These are phyloP conservation scores for Pomatostomus ruficeps DNA, from an alignment of 2,113 vertebrate species.

Conservation along the genomic window DNA sequence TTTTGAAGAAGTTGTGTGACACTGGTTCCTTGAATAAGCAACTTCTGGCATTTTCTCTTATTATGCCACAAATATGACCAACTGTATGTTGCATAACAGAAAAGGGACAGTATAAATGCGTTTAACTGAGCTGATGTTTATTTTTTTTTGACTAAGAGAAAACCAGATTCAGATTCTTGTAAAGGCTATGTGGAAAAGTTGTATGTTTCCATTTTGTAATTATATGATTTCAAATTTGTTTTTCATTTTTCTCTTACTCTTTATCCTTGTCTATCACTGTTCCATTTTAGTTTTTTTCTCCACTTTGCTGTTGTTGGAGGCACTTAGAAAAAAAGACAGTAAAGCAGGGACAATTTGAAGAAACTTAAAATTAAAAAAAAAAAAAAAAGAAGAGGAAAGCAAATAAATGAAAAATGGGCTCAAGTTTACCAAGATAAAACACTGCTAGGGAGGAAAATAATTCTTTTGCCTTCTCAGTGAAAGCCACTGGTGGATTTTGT, in stretches of 20 bases:
- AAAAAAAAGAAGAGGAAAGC: background rate
- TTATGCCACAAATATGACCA: background rate
- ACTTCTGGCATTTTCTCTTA: background rate
- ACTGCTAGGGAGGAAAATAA: background rate
- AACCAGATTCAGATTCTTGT: background rate
- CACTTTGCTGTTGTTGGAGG: background rate
- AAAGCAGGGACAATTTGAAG: background rate
- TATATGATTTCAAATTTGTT: background rate
- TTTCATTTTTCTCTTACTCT: background rate
- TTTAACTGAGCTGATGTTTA: background rate
- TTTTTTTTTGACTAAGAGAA: background rate
- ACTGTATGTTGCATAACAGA: fast-evolving
- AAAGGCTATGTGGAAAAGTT: background rate
- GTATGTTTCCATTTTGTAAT: background rate
- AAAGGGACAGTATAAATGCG: background rate
- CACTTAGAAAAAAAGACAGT: background rate
- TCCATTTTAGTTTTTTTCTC: background rate
- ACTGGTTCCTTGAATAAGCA: background rate
- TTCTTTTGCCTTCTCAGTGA: background rate
- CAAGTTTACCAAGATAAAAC: background rate
- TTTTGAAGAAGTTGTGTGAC: background rate
- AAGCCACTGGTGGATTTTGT: background rate
- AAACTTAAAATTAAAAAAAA: background rate
- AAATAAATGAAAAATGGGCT: background rate
- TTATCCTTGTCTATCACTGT: background rate